Base-by-base conservation (phyloP, 2,797 vertebrate species). In the Taeniopygia guttata region DNA sequence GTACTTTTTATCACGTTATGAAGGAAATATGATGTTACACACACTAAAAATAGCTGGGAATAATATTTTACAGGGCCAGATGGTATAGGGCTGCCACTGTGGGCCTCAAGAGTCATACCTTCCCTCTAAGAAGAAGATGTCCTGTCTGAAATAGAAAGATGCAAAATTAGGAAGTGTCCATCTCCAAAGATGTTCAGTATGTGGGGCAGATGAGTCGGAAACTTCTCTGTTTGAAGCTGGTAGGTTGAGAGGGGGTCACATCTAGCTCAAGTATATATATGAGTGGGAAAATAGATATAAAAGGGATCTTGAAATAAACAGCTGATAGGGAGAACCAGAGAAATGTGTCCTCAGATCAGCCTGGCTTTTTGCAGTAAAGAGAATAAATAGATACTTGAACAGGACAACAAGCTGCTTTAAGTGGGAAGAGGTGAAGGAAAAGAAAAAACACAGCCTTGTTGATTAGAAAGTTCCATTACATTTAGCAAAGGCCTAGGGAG, bases 401-500 rank as follows among this genome's bases (percentile, higher is more conserved):
- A 42, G 51, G 40, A 55, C 48, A 84, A 56, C 7, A 55, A 89
- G 8, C 43, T 81, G 34, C 55, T 88, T 76, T 25, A 85, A 54
- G 46, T 23, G 27, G 60, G 62, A 93, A 74, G 62, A 79, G 10
- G 45, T 38, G 64, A 85, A 72, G 75, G 56, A 54, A 86, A 83
- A 89, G 9, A 25, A 52, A 59, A 76, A 70, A 22, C 1, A 15
- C 4, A 14, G 23, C 7, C 74, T 51, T 87, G 36, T 62, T 55
- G 34, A 81, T 91, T 56, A 62, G 62, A 66, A 93, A 84, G 87
- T 94, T 78, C 62, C 69, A 85, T 46, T 49, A 36, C 27, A 2
- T 68, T 89, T 85, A 94, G 84, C 48, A 91, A 83, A 92, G 38
- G 48, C 48, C 46, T 91, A 87, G 88, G 48, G 87, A 96, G 84